A percentile compares a stretch with the other conserved stretches of the same genome.
phyloP scores from a whole-genome alignment of 2,113 vertebrate species.

The Poicephalus meyeri region DNA sequence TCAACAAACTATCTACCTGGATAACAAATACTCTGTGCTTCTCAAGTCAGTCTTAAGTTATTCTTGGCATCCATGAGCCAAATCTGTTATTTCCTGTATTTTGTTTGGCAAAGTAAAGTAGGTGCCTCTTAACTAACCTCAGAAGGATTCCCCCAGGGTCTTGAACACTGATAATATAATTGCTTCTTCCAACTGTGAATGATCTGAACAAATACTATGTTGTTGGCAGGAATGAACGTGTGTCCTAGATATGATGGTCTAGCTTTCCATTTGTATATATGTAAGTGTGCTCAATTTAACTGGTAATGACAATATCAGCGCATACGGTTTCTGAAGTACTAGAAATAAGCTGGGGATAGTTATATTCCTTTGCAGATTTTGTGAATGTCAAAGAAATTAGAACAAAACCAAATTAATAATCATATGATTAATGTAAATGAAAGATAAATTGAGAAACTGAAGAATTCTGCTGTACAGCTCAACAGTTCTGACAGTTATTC shows the following conservation, averaged over 20 bases:
- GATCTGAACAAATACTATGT: background rate
- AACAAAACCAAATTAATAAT: background rate
- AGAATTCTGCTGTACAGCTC: background rate
- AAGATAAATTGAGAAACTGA: background rate
- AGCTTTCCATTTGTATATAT: background rate
- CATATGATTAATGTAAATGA: background rate
- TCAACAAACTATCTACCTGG: background rate
- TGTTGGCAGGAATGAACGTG: background rate
- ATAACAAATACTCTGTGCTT: background rate
- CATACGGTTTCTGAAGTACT: background rate
- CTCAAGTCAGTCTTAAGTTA: background rate
- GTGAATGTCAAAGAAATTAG: background rate
- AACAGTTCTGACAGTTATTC: background rate
- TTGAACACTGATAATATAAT: background rate
- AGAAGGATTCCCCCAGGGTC: background rate
- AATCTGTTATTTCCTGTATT: background rate
- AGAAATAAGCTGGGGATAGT: background rate
- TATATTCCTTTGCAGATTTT: background rate
- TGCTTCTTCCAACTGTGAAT: background rate
- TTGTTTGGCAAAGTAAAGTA: background rate
- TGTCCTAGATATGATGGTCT: background rate
- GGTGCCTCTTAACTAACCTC: background rate
- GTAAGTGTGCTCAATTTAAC: background rate
- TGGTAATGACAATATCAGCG: background rate
- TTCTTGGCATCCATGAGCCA: background rate